Evolutionary conservation across 2,888 invertebrate genomes (phyloP).

Genomic region (Ormyrus nitidulus): DNA sequence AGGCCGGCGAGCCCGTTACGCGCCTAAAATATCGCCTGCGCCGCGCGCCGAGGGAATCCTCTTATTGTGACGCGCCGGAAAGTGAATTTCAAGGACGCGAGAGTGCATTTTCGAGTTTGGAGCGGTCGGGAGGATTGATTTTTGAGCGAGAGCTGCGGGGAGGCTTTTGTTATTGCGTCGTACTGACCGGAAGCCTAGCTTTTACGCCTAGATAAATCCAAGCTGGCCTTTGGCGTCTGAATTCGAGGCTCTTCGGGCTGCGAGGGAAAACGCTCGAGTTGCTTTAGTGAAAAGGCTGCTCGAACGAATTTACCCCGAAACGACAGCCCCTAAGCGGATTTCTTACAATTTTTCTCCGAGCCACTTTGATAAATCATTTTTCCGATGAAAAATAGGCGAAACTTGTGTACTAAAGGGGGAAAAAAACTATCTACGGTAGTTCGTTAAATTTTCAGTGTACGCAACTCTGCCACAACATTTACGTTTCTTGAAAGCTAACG

Average conservation of each 20-base stretch:
- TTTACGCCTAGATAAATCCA: conserved; percentile 30
- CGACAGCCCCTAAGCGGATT: neutral
- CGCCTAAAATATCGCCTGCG: conserved; percentile 27
- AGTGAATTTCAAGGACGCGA: conserved; percentile 40
- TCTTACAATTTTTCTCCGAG: neutral
- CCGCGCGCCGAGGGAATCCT: neutral
- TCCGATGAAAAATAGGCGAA: too few species aligned
- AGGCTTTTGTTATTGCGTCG: neutral
- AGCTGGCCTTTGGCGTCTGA: neutral
- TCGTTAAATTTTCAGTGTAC: too few species aligned
- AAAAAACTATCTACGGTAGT: too few species aligned
- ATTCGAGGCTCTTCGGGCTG: neutral
- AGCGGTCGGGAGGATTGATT: neutral
- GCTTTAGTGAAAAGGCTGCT: too few species aligned
- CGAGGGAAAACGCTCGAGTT: neutral
- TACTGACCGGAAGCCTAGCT: conserved; percentile 31
- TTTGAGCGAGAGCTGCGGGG: neutral
- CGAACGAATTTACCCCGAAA: too few species aligned
- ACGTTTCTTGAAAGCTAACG: too few species aligned
- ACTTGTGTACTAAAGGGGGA: too few species aligned
- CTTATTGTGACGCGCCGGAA: conserved; percentile 25
- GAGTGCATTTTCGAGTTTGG: conserved; percentile 7
- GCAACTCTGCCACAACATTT: too few species aligned
- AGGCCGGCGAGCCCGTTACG: neutral
- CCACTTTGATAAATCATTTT: too few species aligned